phyloP scores from a whole-genome alignment of 2,888 invertebrate species.

The Drepana falcataria region DNA sequence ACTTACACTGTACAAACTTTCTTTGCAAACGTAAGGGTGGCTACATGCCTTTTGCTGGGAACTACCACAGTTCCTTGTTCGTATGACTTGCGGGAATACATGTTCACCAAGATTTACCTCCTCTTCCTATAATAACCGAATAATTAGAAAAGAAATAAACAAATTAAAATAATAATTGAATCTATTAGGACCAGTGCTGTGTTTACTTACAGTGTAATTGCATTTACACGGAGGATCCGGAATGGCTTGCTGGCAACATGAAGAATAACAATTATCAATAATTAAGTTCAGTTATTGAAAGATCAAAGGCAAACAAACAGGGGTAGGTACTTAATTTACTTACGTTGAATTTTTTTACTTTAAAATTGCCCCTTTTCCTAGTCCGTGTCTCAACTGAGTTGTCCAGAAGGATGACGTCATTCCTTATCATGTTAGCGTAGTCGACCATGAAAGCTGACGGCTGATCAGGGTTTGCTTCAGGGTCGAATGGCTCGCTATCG shows the following conservation, averaged over 20 bases:
- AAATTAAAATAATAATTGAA: neutral
- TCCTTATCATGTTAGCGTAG: slow-evolving; percentile 58
- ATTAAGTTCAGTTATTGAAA: slow-evolving; percentile 5
- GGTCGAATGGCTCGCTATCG: slow-evolving; percentile 30
- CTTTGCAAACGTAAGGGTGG: slow-evolving; percentile 44
- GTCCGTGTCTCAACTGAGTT: slow-evolving; percentile 66
- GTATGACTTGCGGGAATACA: slow-evolving; percentile 41
- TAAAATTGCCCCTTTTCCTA: slow-evolving; percentile 58
- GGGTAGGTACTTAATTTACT: slow-evolving; percentile 18
- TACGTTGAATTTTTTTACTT: slow-evolving; percentile 49
- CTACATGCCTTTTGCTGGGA: slow-evolving; percentile 29
- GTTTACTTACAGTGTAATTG: slow-evolving; percentile 34
- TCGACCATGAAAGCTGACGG: slow-evolving; percentile 59
- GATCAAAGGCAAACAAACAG: no score
- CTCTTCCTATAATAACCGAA: slow-evolving; percentile 29
- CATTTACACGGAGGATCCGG: slow-evolving; percentile 47
- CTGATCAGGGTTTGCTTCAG: slow-evolving; percentile 42
- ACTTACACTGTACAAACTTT: slow-evolving; percentile 50
- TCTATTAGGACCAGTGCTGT: neutral
- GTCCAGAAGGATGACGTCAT: slow-evolving; percentile 61
- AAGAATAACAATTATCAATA: slow-evolving; percentile 6
- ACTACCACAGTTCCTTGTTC: slow-evolving; percentile 43
- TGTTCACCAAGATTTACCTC: slow-evolving; percentile 36
- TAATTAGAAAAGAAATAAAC: neutral
- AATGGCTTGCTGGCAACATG: slow-evolving; percentile 40